Percentiles rank a stretch among this genome's conserved stretches.
Conservation (phyloP, 2,797 vertebrate genomes). For the Macropus fuliginosus region DNA sequence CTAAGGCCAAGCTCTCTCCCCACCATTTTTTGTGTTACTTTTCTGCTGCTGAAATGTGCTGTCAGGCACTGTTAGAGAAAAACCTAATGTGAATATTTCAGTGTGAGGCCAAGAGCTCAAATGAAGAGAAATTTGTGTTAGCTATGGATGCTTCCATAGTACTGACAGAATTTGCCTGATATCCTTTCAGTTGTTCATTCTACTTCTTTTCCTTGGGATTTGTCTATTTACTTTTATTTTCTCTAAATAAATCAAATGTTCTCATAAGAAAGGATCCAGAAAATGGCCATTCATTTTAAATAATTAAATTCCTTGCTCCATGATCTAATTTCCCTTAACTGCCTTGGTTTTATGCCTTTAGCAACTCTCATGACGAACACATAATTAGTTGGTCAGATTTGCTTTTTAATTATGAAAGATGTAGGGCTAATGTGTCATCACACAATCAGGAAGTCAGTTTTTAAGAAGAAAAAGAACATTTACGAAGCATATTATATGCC, state of each 20-base stretch:
- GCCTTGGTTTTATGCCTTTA: slow-evolving; percentile 73
- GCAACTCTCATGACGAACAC: slow-evolving; percentile 75
- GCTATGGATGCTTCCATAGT: slow-evolving; percentile 8
- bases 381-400: slow-evolving; percentile 79
- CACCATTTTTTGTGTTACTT: background rate
- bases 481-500: background rate
- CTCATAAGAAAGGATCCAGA: slow-evolving; percentile 33
- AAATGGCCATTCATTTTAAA: slow-evolving; percentile 76
- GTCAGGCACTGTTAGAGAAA: background rate
- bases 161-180: slow-evolving; percentile 50
- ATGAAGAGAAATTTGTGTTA: slow-evolving; percentile 38
- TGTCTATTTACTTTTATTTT: slow-evolving; percentile 52
- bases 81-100: background rate
- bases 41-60: background rate
- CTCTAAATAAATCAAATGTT: slow-evolving; percentile 33
- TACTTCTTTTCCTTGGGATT: slow-evolving; percentile 42
- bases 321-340: slow-evolving; percentile 70
- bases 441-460: background rate
- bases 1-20: background rate
- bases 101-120: slow-evolving; percentile 59
- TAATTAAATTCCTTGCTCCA: slow-evolving; percentile 75
- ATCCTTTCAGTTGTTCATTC: slow-evolving; percentile 61
- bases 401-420: slow-evolving; percentile 79
- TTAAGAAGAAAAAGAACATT: background rate
- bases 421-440: slow-evolving; percentile 65